phyloP scores from a whole-genome alignment of 2,797 vertebrate species.

The Graptemys geographica region DNA sequence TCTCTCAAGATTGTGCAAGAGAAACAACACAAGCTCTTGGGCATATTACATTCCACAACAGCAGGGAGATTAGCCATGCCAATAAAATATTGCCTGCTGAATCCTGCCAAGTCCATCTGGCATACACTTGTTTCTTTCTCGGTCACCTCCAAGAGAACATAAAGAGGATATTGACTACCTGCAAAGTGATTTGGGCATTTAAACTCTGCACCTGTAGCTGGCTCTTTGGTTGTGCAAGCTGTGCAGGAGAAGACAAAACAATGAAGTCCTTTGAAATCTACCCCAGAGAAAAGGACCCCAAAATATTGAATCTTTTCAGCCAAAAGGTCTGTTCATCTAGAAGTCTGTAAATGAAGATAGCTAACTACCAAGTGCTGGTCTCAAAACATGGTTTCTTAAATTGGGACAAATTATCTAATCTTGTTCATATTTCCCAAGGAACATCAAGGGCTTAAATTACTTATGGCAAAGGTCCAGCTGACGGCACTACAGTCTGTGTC shows the following conservation, averaged over 20 bases:
- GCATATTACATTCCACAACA: not conserved
- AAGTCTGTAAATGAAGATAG: not conserved
- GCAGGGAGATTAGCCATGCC: slow-evolving; percentile 2
- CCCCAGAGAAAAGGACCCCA: not conserved
- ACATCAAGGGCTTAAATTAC: not conserved
- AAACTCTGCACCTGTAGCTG: slow-evolving; percentile 31
- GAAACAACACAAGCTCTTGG: slow-evolving; percentile 13
- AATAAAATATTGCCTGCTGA: slow-evolving; percentile 24
- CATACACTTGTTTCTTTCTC: not conserved
- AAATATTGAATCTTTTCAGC: not conserved
- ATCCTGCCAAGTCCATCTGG: slow-evolving; percentile 51
- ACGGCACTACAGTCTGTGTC: too few relatives aligned
- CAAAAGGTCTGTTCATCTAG: not conserved
- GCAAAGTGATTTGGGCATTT: slow-evolving; percentile 41
- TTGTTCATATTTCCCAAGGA: not conserved
- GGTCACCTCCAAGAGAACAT: slow-evolving; percentile 46
- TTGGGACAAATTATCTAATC: not conserved
- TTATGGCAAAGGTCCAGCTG: not conserved
- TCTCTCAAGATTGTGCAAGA: not conserved
- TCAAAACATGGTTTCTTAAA: not conserved
- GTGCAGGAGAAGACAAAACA: slow-evolving; percentile 38
- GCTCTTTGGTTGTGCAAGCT: slow-evolving; percentile 1
- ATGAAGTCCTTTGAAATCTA: not conserved
- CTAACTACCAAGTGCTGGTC: slow-evolving; percentile 2
- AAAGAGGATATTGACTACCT: not conserved